Evolutionary conservation across 2,797 vertebrate genomes (phyloP).

Genomic region (Thamnophis elegans): DNA sequence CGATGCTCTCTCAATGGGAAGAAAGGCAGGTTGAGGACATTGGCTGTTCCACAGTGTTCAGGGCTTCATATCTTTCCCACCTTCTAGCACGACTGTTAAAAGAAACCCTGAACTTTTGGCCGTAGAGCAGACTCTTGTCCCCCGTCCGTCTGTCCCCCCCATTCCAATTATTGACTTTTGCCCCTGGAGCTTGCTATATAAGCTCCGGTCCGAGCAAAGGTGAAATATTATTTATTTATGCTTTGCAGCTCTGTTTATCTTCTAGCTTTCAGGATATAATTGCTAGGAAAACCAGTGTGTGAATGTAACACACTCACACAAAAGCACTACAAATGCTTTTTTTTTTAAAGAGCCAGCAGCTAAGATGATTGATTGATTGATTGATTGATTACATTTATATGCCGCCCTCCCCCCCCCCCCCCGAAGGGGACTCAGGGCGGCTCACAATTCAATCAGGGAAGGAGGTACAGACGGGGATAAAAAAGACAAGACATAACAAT

Average conservation of each 20-base stretch:
- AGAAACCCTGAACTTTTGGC: too few relatives aligned
- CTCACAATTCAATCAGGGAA: too few relatives aligned
- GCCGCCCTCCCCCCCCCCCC: too few relatives aligned
- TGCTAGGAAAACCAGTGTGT: neutral
- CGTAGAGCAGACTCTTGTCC: too few relatives aligned
- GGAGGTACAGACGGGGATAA: too few relatives aligned
- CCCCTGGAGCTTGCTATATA: neutral
- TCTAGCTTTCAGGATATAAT: neutral
- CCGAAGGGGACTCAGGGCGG: too few relatives aligned
- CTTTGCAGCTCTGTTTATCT: neutral
- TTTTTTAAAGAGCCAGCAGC: neutral
- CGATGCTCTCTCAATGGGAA: neutral
- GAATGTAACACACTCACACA: neutral
- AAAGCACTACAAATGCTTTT: neutral
- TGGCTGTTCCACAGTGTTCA: neutral
- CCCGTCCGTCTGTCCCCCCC: neutral
- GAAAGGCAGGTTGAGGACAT: neutral
- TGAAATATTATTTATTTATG: neutral
- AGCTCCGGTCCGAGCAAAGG: neutral
- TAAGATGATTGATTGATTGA: too few relatives aligned
- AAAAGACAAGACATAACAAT: too few relatives aligned
- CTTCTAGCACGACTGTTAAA: neutral
- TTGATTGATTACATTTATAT: too few relatives aligned
- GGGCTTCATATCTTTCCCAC: neutral
- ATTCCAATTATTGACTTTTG: neutral